These are phyloP conservation scores for Homarus gammarus DNA, from an alignment of 2,888 invertebrate species.

Conservation along the genomic window DNA sequence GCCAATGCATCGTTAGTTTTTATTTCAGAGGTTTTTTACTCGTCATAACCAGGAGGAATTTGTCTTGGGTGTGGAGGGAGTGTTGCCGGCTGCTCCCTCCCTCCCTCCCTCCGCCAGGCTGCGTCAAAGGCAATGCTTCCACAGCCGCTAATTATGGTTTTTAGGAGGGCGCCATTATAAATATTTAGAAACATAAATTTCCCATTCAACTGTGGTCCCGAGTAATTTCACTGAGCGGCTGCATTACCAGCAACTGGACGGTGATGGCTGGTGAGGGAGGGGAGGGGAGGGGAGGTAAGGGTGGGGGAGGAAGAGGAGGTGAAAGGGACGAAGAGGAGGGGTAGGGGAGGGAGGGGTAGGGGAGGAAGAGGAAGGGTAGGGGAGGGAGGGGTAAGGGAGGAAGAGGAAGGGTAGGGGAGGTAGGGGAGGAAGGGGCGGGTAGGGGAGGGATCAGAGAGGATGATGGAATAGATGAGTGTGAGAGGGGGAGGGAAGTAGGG, in stretches of 20 bases:
- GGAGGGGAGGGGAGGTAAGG: constrained; percentile 25
- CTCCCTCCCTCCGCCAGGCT: background rate
- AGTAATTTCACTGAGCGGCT: constrained; percentile 2
- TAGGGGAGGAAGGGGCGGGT: no score
- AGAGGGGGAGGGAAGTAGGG: no score
- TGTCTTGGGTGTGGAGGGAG: no score
- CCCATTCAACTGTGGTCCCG: constrained; percentile 39
- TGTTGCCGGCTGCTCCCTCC: no score
- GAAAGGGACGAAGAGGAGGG: background rate
- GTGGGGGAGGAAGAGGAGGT: background rate
- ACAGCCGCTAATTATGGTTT: constrained; percentile 19
- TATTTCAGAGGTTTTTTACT: background rate
- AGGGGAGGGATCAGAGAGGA: no score
- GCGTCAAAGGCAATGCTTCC: background rate
- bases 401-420: no score
- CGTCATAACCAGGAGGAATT: no score
- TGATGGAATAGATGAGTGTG: no score
- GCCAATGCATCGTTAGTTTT: background rate
- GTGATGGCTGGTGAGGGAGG: constrained; percentile 7
- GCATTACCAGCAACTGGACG: constrained; percentile 15
- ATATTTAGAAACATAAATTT: constrained; percentile 56
- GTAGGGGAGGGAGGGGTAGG: no score
- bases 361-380: no score
- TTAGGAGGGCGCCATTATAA: constrained; percentile 37
- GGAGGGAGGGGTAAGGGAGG: no score